A percentile compares a stretch with the other conserved stretches of the same genome.
phyloP scores from a whole-genome alignment of 2,113 vertebrate species.

The Noturus placidus region DNA sequence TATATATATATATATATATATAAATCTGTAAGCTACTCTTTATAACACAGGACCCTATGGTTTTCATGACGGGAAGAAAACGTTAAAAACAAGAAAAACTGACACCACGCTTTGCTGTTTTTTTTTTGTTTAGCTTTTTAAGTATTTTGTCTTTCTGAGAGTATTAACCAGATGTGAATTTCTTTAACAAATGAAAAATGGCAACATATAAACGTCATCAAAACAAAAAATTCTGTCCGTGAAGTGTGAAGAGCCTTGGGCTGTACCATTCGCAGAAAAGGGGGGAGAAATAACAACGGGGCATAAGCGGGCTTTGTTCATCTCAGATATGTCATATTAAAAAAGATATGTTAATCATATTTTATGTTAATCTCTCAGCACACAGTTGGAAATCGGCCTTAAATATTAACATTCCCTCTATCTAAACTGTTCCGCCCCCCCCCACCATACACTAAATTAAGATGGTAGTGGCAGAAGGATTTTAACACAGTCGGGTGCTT shows the following conservation, averaged over 20 bases:
- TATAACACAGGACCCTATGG: neutral
- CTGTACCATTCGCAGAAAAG: neutral
- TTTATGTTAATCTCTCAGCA: neutral
- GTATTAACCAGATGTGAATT: neutral
- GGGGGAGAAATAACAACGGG: neutral
- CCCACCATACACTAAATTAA: neutral
- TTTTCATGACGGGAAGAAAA: neutral
- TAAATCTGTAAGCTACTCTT: neutral
- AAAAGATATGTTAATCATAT: neutral
- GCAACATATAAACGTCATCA: neutral
- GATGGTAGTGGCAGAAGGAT: constrained; percentile 2
- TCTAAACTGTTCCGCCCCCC: neutral
- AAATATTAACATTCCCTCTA: neutral
- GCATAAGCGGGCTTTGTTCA: neutral
- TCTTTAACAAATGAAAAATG: neutral
- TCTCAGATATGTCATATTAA: neutral
- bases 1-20: too few species aligned
- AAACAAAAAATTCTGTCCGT: constrained; percentile 1
- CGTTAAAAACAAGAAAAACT: neutral
- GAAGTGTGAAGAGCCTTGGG: neutral
- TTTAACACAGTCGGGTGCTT: constrained; percentile 22
- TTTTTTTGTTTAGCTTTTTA: neutral
- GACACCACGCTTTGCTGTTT: neutral
- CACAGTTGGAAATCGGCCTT: constrained; percentile 1
- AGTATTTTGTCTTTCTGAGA: neutral